Evolutionary conservation across 2,797 vertebrate genomes (phyloP), one percentile per base, ranked within the genome.

Genomic region (Enteromius trimaculatus): DNA sequence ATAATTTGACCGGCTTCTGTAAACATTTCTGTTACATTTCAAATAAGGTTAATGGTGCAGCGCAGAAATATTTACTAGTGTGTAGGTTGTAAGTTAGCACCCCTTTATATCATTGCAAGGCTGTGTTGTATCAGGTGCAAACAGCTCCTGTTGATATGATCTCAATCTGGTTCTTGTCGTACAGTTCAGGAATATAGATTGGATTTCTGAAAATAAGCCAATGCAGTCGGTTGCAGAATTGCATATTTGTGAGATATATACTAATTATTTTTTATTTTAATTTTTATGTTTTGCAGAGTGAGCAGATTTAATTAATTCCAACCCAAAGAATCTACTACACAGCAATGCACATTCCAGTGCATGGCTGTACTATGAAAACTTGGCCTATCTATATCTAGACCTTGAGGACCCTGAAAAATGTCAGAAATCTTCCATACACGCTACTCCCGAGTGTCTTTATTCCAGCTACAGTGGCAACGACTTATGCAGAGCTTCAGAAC

Each of bases 401-500:
- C 13, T 37, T 2, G 31, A 51, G 42, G 55, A 81, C 3, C 42
- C 68, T 37, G 16, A 71, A 42, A 70, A 42, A 70, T 70, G 49
- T 29, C 2, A 6, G 64, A 81, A 74, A 75, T 51, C 14, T 58
- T 39, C 16, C 11, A 60, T 37, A 51, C 53, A 13, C 14, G 9
- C 8, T 62, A 14, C 42, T 31, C 17, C 72, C 53, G 21, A 47
- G 60, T 34, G 58, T 58, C 42, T 65, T 71, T 47, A 49, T 39
- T 42, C 53, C 31, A 23, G 64, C 69, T 31, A 62, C 31, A 64
- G 53, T 14, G 51, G 26, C 34, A 44, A 39, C 14, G 68, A 34
- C 65, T 74, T 70, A n/a, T 8, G 51, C 70, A 65, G 69, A 55
- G 29, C 64, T 23, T 19, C 65, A 71, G 81, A 87, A 90, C 86